A percentile compares a stretch with the other conserved stretches of the same genome.
Conservation (phyloP, 2,888 invertebrate genomes). For the Syrista parreyssii region DNA sequence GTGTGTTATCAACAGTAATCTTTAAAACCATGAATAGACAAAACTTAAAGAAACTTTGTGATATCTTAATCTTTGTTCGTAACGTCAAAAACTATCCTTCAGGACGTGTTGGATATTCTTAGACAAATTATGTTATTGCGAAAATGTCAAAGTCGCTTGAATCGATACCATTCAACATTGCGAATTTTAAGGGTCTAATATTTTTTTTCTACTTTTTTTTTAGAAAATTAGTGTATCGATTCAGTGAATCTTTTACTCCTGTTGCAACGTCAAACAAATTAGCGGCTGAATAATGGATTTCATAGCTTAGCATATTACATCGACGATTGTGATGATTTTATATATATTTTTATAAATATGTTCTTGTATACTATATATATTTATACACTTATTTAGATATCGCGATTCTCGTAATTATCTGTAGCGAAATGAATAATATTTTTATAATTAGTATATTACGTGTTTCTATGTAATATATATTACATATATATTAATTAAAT, state of each 20-base stretch:
- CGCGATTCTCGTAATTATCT: neutral
- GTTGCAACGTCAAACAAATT: neutral
- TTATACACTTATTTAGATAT: neutral
- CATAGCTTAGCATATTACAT: neutral
- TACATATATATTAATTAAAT: neutral
- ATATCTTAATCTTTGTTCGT: neutral
- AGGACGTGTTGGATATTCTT: neutral
- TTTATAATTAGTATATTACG: neutral
- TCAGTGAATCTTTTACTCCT: neutral
- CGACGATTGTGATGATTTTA: constrained; percentile 10
- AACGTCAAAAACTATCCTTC: neutral
- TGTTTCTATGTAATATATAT: neutral
- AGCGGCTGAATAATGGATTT: neutral
- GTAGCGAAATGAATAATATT: neutral
- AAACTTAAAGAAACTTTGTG: neutral
- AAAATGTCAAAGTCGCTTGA: neutral
- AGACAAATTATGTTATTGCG: neutral
- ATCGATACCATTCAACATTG: neutral
- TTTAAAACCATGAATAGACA: neutral
- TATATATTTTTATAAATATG: constrained; percentile 7
- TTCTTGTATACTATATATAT: neutral
- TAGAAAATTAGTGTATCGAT: neutral
- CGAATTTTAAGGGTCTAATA: neutral
- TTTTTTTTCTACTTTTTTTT: neutral
- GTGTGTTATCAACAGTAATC: neutral